A percentile compares a stretch with the other conserved stretches of the same genome.
These are phyloP conservation scores for Typhlichthys subterraneus DNA, from an alignment of 2,797 vertebrate species.

Conservation along the genomic window DNA sequence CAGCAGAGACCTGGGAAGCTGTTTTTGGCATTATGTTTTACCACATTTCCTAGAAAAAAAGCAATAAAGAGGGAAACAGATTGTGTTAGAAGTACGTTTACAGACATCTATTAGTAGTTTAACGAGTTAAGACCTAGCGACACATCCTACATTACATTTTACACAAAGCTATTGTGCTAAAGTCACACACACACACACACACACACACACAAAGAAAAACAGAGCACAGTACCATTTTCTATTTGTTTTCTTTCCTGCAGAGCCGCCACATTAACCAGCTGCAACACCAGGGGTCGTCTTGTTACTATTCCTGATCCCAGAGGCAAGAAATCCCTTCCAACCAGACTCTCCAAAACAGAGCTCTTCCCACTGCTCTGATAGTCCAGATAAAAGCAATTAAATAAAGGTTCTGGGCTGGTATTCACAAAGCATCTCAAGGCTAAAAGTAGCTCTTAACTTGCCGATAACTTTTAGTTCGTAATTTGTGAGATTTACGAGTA, in stretches of 20 bases:
- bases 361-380: conserved; percentile 86
- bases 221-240: conserved; percentile 69
- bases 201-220: no score
- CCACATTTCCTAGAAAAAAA: conserved; percentile 70
- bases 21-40: conserved; percentile 74
- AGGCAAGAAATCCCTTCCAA: conserved; percentile 83
- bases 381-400: conserved; percentile 22
- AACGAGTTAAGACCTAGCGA: no score
- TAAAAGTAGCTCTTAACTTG: no score
- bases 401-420: not conserved
- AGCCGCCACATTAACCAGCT: conserved; percentile 78
- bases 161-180: no score
- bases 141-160: no score
- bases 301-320: conserved; percentile 83
- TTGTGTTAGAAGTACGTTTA: conserved; percentile 45
- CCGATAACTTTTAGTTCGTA: no score
- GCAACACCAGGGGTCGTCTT: conserved; percentile 83
- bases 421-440: no score
- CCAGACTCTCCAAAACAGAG: conserved; percentile 83
- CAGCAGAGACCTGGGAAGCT: conserved; percentile 78
- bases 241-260: conserved; percentile 66
- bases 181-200: no score
- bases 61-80: conserved; percentile 49
- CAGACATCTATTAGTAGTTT: no score
- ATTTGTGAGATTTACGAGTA: no score